These are phyloP conservation scores for Alectura lathami DNA, from an alignment of 2,113 vertebrate species.

Conservation along the genomic window DNA sequence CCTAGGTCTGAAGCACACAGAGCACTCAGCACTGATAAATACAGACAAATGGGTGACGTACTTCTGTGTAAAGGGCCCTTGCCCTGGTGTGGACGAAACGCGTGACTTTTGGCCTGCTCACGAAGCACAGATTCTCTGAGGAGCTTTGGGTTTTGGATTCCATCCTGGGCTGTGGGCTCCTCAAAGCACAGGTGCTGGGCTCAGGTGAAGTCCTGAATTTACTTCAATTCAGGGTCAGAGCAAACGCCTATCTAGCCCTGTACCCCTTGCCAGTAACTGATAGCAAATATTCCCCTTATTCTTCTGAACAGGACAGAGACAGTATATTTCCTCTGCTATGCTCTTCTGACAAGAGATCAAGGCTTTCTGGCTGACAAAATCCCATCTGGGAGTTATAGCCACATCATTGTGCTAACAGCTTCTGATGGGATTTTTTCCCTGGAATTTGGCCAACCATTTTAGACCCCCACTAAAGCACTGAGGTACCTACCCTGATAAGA, in stretches of 20 bases:
- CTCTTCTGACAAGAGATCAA: neutral
- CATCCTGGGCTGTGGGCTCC: neutral
- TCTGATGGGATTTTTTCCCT: neutral
- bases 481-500: neutral
- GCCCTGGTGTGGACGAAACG: neutral
- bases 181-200: neutral
- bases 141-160: neutral
- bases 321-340: neutral
- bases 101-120: neutral
- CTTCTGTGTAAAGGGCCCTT: neutral
- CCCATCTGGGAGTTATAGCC: neutral
- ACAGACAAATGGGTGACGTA: neutral
- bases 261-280: neutral
- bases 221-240: neutral
- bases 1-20: neutral
- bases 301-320: neutral
- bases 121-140: neutral
- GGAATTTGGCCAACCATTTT: neutral
- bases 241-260: neutral
- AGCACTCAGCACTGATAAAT: neutral
- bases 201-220: neutral
- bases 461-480: neutral
- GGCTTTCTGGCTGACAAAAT: neutral
- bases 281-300: neutral
- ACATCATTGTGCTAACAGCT: neutral